Percentiles rank a stretch among this genome's conserved stretches.
Evolutionary conservation across 2,888 invertebrate species (phyloP).

Genomic region (Theristus sp.): DNA sequence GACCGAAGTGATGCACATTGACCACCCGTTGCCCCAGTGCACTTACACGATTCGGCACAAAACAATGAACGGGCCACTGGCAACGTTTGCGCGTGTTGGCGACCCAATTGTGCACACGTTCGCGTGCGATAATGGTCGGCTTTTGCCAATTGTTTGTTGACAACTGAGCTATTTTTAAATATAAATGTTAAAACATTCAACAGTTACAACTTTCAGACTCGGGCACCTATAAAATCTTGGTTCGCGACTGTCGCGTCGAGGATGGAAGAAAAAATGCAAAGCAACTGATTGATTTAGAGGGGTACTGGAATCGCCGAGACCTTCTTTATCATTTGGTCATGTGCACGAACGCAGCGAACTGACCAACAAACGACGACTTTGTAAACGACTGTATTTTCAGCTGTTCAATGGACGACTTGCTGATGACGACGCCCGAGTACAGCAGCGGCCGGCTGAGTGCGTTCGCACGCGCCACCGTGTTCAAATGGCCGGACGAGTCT

Average conservation of each 20-base stretch:
- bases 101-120: slow-evolving; percentile 8
- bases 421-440: slow-evolving; percentile 7
- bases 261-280: slow-evolving; percentile 7
- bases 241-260: slow-evolving; percentile 8
- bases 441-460: background rate
- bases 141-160: background rate
- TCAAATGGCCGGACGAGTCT: slow-evolving; percentile 9
- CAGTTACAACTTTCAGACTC: background rate
- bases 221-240: slow-evolving; percentile 6
- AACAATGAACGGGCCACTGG: slow-evolving; percentile 5
- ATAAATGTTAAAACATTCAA: too few relatives aligned
- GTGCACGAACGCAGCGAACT: too few relatives aligned
- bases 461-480: slow-evolving; percentile 6
- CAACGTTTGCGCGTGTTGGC: slow-evolving; percentile 6
- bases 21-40: slow-evolving; percentile 6
- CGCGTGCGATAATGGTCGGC: slow-evolving; percentile 6
- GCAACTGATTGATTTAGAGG: slow-evolving; percentile 4
- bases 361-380: too few relatives aligned
- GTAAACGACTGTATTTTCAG: too few relatives aligned
- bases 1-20: slow-evolving; percentile 4
- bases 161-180: background rate
- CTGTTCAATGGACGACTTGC: background rate
- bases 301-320: background rate
- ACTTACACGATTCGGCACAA: slow-evolving; percentile 6
- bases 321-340: too few relatives aligned